Conservation (phyloP, 2,797 vertebrate species). For the Columba guinea region DNA sequence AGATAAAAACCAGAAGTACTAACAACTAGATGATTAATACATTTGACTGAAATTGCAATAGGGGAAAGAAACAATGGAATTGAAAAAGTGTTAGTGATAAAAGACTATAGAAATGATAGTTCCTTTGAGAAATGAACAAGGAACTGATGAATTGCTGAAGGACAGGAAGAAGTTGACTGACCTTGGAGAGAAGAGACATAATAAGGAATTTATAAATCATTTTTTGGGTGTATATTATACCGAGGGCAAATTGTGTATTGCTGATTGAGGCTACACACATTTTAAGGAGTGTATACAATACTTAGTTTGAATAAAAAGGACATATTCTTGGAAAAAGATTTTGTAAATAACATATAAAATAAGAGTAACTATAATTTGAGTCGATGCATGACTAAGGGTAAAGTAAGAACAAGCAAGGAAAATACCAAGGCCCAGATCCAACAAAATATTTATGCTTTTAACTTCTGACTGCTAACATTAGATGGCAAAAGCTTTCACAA, state of each 20-base stretch:
- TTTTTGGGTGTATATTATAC: not conserved
- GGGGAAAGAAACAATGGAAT: not conserved
- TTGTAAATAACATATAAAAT: not conserved
- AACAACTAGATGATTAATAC: not conserved
- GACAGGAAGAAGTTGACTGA: constrained; percentile 5
- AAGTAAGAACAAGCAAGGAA: constrained; percentile 24
- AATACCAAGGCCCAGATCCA: not conserved
- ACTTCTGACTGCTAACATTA: constrained; percentile 15
- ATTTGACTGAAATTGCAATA: not conserved
- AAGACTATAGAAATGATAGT: not conserved
- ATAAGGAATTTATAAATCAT: not conserved
- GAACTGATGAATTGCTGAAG: not conserved
- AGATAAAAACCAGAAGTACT: not conserved
- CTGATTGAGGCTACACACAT: not conserved
- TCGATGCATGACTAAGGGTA: constrained; percentile 19
- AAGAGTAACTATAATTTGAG: constrained; percentile 10
- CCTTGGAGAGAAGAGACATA: not conserved
- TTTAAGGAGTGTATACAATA: not conserved
- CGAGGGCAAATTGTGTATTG: not conserved
- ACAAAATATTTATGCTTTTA: constrained; percentile 39
- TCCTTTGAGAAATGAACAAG: not conserved
- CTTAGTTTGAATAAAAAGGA: not conserved
- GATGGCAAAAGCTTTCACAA: constrained; percentile 29
- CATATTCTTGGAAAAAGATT: not conserved
- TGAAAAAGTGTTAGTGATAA: not conserved